Conservation (phyloP, 2,888 invertebrate species). For the Cerceris rybyensis region DNA sequence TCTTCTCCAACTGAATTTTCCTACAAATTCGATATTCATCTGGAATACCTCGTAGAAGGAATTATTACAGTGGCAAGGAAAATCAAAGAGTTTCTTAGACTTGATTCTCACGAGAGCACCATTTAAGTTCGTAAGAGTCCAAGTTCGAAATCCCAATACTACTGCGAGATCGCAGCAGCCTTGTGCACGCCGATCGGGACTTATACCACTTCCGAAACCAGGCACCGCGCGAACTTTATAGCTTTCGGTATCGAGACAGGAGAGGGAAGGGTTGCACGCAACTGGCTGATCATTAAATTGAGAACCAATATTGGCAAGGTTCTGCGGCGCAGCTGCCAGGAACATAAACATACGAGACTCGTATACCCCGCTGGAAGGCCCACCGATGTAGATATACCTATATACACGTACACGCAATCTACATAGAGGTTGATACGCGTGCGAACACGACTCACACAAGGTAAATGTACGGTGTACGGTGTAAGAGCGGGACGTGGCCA, state of each 20-base stretch:
- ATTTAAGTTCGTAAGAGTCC: not conserved
- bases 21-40: too few relatives aligned
- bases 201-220: slow-evolving; percentile 25
- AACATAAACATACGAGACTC: slow-evolving; percentile 78
- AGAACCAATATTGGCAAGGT: slow-evolving; percentile 81
- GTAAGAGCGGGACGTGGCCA: slow-evolving; percentile 68
- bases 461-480: slow-evolving; percentile 55
- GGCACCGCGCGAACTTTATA: slow-evolving; percentile 29
- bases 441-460: slow-evolving; percentile 52
- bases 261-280: slow-evolving; percentile 53
- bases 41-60: too few relatives aligned
- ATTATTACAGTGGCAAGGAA: too few relatives aligned
- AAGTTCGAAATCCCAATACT: not conserved
- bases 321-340: slow-evolving; percentile 78
- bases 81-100: too few relatives aligned
- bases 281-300: slow-evolving; percentile 79
- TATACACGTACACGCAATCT: slow-evolving; percentile 14
- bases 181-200: not conserved
- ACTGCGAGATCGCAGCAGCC: not conserved
- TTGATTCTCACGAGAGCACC: too few relatives aligned
- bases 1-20: too few relatives aligned
- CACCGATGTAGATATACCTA: slow-evolving; percentile 53
- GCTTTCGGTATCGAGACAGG: slow-evolving; percentile 6
- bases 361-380: slow-evolving; percentile 66
- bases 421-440: slow-evolving; percentile 32